Evolutionary conservation across 2,797 vertebrate species (phyloP).

Genomic region (Coranthus polyacanthus): DNA sequence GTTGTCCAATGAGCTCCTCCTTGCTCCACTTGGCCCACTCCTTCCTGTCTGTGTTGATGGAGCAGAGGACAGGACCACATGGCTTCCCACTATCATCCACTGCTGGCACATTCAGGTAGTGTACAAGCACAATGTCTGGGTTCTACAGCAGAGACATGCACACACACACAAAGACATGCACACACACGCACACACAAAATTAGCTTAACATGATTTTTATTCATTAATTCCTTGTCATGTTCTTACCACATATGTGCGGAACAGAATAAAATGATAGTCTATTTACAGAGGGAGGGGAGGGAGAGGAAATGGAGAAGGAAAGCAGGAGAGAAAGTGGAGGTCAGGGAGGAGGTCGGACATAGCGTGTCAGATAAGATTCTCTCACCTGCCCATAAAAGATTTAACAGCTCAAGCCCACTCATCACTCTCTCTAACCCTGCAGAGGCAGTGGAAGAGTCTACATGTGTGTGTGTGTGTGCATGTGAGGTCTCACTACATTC

Average conservation of each 20-base stretch:
- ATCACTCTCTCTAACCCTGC: conserved; percentile 75
- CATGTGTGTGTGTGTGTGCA: conserved; percentile 48
- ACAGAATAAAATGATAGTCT: conserved; percentile 35
- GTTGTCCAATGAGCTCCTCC: conserved; percentile 97
- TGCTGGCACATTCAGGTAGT: conserved; percentile 98
- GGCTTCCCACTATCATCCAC: conserved; percentile 98
- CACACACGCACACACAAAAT: conserved; percentile 48
- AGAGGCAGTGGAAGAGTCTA: conserved; percentile 54
- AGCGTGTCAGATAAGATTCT: conserved; percentile 79
- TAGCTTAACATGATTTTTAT: conserved; percentile 32
- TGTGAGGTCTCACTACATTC: conserved; percentile 54
- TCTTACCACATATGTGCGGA: conserved; percentile 6
- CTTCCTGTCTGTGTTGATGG: conserved; percentile 98
- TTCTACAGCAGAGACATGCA: conserved; percentile 82
- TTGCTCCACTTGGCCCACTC: conserved; percentile 99
- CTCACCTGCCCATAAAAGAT: conserved; percentile 82
- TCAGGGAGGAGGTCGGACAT: conserved; percentile 73
- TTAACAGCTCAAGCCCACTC: conserved; percentile 78
- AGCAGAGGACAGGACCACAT: conserved; percentile 95
- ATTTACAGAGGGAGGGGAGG: conserved; percentile 45
- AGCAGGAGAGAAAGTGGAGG: conserved; percentile 63
- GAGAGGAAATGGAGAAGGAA: conserved; percentile 39
- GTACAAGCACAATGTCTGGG: conserved; percentile 98
- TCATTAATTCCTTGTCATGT: conserved; percentile 37
- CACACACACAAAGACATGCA: conserved; percentile 22